Base-by-base conservation (phyloP, 2,888 invertebrate species). In the Drymonia ruficornis region DNA sequence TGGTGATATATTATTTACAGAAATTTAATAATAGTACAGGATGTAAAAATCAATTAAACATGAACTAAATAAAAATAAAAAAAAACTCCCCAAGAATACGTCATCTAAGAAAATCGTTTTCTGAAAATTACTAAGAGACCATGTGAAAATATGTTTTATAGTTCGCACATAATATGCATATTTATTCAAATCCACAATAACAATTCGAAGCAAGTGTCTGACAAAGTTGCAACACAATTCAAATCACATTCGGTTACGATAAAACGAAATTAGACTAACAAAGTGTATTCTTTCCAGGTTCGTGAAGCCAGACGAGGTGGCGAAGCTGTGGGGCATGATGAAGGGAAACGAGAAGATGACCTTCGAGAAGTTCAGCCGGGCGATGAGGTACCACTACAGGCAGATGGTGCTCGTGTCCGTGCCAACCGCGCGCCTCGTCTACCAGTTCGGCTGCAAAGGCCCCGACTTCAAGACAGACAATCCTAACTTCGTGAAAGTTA, bases 331-430 rank as follows among this genome's bases (percentile, higher is more conserved):
- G 98, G 98, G 98, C 4, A 95, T 95, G 60, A 83, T 96, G 82
- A 98, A 98, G 81, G 96, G 96, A 81, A 98, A 98, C 80, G 95
- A 95, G 49, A 95, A 96, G 80, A 98, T 98, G 98, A 98, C 96
- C 43, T 98, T 98, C 80, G 98, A 98, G 84, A 98, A 98, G 87
- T 95, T 98, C 75, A 97, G 97, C 84, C 89, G 98, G 62, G 98
- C 98, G 15, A 97, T 98, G 96, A 95, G 97, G 82, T 97, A 97
- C 84, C 96, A 97, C 86, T 97, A 97, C 90, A 94, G 96, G 77
- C 96, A 96, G 73, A 89, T 94, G 66, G 96, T 96, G 19, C 94
- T 97, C 53, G 94, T 95, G 50, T 96, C 97, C 4, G 97, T 97
- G 11, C 94, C 96, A 55, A 96, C 96, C 12, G 94, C 96, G 43